Evolutionary conservation across 2,113 vertebrate species (phyloP).

Genomic region (Hemichromis elongatus): DNA sequence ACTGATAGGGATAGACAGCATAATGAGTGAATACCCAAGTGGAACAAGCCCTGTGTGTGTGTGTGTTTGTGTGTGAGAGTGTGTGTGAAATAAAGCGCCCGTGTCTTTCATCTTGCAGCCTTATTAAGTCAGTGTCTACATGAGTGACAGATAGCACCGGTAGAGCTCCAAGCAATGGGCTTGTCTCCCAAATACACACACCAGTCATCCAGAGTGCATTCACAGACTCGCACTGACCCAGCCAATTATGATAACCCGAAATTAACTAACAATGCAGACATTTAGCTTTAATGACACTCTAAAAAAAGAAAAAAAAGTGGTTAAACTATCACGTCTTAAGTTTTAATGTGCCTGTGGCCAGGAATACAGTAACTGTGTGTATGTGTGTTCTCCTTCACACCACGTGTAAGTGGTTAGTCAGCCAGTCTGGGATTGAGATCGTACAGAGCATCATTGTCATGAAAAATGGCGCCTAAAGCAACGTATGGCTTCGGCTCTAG

Average conservation of each 20-base stretch:
- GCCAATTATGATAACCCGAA: background rate
- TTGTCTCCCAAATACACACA: slow-evolving; percentile 10
- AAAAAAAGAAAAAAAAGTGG: too few species aligned
- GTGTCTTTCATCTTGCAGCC: slow-evolving; percentile 44
- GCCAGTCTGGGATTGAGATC: slow-evolving; percentile 44
- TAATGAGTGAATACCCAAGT: slow-evolving; percentile 33
- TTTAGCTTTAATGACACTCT: background rate
- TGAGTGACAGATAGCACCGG: slow-evolving; percentile 61
- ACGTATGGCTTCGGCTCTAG: slow-evolving; percentile 46
- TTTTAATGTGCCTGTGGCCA: slow-evolving; percentile 13
- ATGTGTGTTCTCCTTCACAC: background rate
- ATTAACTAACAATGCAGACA: background rate
- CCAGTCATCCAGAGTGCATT: slow-evolving; percentile 16
- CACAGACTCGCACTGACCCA: background rate
- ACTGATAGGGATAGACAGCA: slow-evolving; percentile 40
- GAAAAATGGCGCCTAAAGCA: slow-evolving; percentile 58
- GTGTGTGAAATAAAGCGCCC: slow-evolving; percentile 1
- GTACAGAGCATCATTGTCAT: slow-evolving; percentile 61
- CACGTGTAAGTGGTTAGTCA: slow-evolving; percentile 55
- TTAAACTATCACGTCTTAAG: slow-evolving; percentile 8
- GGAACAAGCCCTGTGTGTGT: slow-evolving; percentile 6
- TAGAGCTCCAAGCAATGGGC: slow-evolving; percentile 59
- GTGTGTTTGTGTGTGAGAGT: background rate
- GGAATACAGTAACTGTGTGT: background rate
- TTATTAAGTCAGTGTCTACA: slow-evolving; percentile 48